Conservation (phyloP, 2,113 vertebrate genomes). For the Podilymbus podiceps region DNA sequence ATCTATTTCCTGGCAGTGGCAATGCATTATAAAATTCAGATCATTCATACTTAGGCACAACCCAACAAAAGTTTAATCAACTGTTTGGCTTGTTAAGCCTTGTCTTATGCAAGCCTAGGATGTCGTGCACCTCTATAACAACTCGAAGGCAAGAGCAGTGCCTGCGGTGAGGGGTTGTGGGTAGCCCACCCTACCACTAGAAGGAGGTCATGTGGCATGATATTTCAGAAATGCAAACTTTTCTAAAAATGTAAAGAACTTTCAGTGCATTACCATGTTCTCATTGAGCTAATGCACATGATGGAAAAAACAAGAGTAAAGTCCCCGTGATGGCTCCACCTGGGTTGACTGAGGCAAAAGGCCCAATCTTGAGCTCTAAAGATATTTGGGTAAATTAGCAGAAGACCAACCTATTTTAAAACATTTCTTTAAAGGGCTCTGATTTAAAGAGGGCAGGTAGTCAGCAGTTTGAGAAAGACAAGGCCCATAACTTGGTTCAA, state of each 20-base stretch:
- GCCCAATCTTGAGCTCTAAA: neutral
- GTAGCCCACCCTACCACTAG: neutral
- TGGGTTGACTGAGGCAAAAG: neutral
- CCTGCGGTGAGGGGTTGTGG: neutral
- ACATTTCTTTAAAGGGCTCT: neutral
- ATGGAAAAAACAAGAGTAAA: neutral
- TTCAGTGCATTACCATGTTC: neutral
- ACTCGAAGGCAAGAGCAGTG: neutral
- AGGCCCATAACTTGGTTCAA: neutral
- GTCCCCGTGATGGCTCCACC: fast-evolving
- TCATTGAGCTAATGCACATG: neutral
- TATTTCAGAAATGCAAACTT: neutral
- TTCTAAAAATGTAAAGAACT: neutral
- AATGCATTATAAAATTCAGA: neutral
- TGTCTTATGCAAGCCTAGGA: neutral
- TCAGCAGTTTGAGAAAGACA: neutral
- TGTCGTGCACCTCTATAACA: neutral
- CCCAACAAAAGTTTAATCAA: neutral
- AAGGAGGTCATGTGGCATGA: fast-evolving
- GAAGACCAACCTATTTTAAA: neutral
- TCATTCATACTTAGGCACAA: neutral
- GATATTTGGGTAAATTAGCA: neutral
- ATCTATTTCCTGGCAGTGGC: neutral
- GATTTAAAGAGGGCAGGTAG: neutral
- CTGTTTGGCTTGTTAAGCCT: neutral